These are phyloP conservation scores for Chrysotoxum bicinctum DNA, from an alignment of 2,888 invertebrate species.

Conservation along the genomic window DNA sequence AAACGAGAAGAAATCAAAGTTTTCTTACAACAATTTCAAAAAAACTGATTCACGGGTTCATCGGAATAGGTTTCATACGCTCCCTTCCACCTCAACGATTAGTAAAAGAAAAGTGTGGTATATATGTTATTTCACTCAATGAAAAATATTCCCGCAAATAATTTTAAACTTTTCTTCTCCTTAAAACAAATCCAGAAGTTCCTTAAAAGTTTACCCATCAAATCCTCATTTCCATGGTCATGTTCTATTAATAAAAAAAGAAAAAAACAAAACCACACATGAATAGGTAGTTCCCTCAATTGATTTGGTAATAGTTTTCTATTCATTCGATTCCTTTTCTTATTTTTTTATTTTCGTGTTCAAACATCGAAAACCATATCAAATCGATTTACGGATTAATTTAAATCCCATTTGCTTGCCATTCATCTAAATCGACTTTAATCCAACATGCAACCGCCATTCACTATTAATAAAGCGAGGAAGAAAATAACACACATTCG, in stretches of 20 bases:
- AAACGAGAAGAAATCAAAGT: too few relatives aligned
- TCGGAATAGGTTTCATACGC: too few relatives aligned
- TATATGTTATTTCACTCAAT: too few relatives aligned
- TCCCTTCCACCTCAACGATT: too few relatives aligned
- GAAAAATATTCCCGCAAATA: too few relatives aligned
- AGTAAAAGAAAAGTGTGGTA: too few relatives aligned
- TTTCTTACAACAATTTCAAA: too few relatives aligned
- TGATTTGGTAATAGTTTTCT: background rate
- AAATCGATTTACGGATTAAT: constrained; percentile 33
- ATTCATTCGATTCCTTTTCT: background rate
- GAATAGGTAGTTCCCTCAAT: background rate
- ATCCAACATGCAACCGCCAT: constrained; percentile 44
- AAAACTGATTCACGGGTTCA: too few relatives aligned
- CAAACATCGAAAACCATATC: constrained; percentile 24
- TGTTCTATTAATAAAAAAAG: background rate
- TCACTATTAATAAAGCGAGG: constrained; percentile 14
- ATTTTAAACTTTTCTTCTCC: too few relatives aligned
- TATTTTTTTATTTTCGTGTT: constrained; percentile 18
- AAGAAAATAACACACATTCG: constrained; percentile 7
- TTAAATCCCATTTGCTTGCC: constrained; percentile 21
- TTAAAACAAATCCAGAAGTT: background rate
- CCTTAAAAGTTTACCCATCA: background rate
- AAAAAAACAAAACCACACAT: background rate
- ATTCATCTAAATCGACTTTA: constrained; percentile 51
- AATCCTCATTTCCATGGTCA: background rate